These are phyloP conservation scores for Syncerus caffer DNA, from an alignment of 2,797 vertebrate species.

Conservation along the genomic window DNA sequence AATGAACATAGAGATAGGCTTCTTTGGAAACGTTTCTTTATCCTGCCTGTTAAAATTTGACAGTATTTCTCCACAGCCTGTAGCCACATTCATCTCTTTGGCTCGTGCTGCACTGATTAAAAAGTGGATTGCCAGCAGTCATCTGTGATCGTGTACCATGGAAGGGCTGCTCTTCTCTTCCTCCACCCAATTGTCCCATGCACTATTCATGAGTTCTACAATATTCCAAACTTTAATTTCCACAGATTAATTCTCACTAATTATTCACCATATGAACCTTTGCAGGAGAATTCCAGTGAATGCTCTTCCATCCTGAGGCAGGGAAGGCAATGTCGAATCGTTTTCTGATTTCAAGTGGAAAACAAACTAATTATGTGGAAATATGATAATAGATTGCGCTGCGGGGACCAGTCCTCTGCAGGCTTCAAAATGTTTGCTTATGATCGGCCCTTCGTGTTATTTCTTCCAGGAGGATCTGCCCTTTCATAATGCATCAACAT, in stretches of 20 bases:
- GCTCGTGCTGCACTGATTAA: conserved; percentile 83
- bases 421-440: conserved; percentile 86
- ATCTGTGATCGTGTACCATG: conserved; percentile 81
- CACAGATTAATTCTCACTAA: conserved; percentile 88
- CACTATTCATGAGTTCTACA: conserved; percentile 91
- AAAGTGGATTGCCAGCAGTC: conserved; percentile 84
- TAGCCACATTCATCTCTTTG: conserved; percentile 81
- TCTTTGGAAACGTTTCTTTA: conserved; percentile 67
- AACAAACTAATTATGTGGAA: conserved; percentile 99
- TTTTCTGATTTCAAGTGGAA: conserved; percentile 99
- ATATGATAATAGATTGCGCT: conserved; percentile 98
- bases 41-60: conserved; percentile 74
- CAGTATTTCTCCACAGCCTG: conserved; percentile 70
- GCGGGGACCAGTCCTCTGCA: conserved; percentile 87
- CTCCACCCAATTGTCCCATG: conserved; percentile 83
- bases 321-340: conserved; percentile 91
- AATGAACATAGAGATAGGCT: conserved; percentile 57
- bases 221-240: conserved; percentile 89
- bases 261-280: conserved; percentile 88
- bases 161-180: conserved; percentile 82
- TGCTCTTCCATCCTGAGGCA: conserved; percentile 86
- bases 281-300: conserved; percentile 84
- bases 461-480: conserved; percentile 97
- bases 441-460: conserved; percentile 88
- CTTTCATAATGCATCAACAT: conserved; percentile 97